Base-by-base conservation (phyloP, 2,888 invertebrate species). In the Macrosiphum euphorbiae region DNA sequence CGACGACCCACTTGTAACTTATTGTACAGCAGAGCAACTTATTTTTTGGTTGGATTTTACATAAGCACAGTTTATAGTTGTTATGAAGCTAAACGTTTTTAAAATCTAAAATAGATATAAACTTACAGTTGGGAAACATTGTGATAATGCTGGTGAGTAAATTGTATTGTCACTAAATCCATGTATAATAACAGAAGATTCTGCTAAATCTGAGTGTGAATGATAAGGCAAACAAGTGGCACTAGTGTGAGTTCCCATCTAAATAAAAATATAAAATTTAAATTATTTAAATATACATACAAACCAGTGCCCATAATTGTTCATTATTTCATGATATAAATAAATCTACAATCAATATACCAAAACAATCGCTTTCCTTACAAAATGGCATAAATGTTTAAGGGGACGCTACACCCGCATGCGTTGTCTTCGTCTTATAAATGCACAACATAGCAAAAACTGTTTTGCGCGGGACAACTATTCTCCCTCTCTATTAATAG, bases 191-290 rank as follows among this genome's bases (percentile, higher is more conserved):
- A 94, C 90, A 41, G 94, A 67, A 5, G 94, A 24, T 41, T 86
- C 90, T 13, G 90, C 86, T 94, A 94, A 90, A 86, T 94, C 90
- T 44, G 90, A 86, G 13, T 94, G 94, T 41, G 94, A 90, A 90
- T 94, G 94, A 67, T 94, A 94, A 28, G 94, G 94, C 41, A 94
- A 50, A 86, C 94, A 90, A 61, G 24, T 90, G 16, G 86, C 52
- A 87, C 44, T 94, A 52, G 28, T 28, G 86, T 90, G 94, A 11
- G 90, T 52, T 61, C 93, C 90, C 52, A 90, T 67, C 94, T 94
- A 67, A n/a, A 67, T 50, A 87, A 20, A 84, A 85, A 93, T 47
- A 89, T 35, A 20, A 16, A 84, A 92, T 52, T 41, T 88, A 20
- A 88, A 84, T n/a, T 89, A 84, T 52, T 44, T 24, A 84, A 55